Percentiles rank a stretch among this genome's conserved stretches.
phyloP scores from a whole-genome alignment of 2,888 invertebrate genomes.

The Trypoxylon attenuatum region DNA sequence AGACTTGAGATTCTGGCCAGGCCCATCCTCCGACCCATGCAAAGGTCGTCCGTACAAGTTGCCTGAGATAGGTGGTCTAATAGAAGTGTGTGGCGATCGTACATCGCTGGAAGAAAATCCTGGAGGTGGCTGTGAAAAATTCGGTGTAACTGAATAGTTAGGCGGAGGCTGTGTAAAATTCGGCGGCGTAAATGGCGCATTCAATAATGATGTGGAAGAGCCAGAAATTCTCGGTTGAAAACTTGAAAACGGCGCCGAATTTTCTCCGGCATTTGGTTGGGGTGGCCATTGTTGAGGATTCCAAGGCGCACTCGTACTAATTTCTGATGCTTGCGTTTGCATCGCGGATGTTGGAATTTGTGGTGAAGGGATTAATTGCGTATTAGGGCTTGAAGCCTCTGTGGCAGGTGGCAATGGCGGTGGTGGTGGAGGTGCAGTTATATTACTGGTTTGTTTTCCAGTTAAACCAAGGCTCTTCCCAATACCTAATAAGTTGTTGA shows the following conservation, averaged over 20 bases:
- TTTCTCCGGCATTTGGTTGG: conserved; percentile 64
- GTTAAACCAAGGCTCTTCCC: conserved; percentile 71
- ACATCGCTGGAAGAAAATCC: conserved; percentile 37
- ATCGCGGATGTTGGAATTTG: conserved; percentile 22
- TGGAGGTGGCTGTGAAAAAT: conserved; percentile 61
- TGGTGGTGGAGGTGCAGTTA: conserved; percentile 34
- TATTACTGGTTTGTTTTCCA: conserved; percentile 59
- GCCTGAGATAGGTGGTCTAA: conserved; percentile 6
- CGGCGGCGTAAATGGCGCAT: conserved; percentile 35
- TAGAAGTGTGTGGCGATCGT: conserved; percentile 18
- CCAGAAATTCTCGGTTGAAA: conserved; percentile 44
- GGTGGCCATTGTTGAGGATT: conserved; percentile 67
- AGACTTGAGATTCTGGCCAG: conserved; percentile 29
- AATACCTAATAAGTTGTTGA: conserved; percentile 71
- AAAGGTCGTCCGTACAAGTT: conserved; percentile 33
- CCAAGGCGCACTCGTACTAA: conserved; percentile 59
- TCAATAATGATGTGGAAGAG: conserved; percentile 43
- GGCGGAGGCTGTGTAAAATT: conserved; percentile 62
- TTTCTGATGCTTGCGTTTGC: conserved; percentile 11
- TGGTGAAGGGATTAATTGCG: conserved; percentile 26
- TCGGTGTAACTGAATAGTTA: conserved; percentile 44
- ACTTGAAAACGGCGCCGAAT: conserved; percentile 42
- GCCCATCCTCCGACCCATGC: conserved; percentile 24
- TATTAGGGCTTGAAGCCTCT: conserved; percentile 21
- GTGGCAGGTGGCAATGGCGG: conserved; percentile 42